These are phyloP conservation scores for Rhinogobius similis DNA, from an alignment of 2,113 vertebrate species.

Conservation along the genomic window DNA sequence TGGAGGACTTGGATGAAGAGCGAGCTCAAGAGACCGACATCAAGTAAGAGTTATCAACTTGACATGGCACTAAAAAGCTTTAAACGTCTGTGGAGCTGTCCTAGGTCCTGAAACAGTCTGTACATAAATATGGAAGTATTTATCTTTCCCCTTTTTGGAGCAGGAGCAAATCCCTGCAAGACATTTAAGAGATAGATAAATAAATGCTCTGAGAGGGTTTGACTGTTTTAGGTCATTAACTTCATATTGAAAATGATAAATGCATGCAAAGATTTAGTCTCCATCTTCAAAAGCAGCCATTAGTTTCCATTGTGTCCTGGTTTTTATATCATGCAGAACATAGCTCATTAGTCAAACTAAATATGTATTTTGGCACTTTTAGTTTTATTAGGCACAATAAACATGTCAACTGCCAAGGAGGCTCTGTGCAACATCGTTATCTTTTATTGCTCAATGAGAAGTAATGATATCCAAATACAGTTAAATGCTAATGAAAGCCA, in stretches of 20 bases:
- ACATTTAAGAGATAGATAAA: slow-evolving; percentile 38
- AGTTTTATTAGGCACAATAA: slow-evolving; percentile 3
- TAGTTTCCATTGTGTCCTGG: slow-evolving; percentile 18
- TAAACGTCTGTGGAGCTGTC: neutral
- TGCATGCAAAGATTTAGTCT: slow-evolving; percentile 18
- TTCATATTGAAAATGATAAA: slow-evolving; percentile 49
- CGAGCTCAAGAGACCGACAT: slow-evolving; percentile 95
- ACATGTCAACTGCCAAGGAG: slow-evolving; percentile 7
- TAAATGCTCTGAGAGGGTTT: slow-evolving; percentile 15
- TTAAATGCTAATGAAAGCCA: neutral
- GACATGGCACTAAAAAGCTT: slow-evolving; percentile 29
- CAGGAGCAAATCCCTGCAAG: slow-evolving; percentile 29
- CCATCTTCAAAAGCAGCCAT: slow-evolving; percentile 11
- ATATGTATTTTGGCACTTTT: slow-evolving; percentile 11
- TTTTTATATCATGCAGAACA: slow-evolving; percentile 3
- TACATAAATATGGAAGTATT: neutral
- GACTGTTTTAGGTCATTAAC: slow-evolving; percentile 60
- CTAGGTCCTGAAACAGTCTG: neutral
- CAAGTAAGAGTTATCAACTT: slow-evolving; percentile 82
- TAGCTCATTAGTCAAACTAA: neutral
- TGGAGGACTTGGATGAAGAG: slow-evolving; percentile 97
- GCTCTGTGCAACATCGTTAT: neutral
- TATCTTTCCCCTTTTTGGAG: neutral
- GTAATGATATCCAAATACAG: neutral
- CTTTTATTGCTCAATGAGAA: slow-evolving; percentile 4